Evolutionary conservation across 2,797 vertebrate genomes (phyloP), one percentile per base, ranked within the genome.

Genomic region (Sebastes hubbsi): DNA sequence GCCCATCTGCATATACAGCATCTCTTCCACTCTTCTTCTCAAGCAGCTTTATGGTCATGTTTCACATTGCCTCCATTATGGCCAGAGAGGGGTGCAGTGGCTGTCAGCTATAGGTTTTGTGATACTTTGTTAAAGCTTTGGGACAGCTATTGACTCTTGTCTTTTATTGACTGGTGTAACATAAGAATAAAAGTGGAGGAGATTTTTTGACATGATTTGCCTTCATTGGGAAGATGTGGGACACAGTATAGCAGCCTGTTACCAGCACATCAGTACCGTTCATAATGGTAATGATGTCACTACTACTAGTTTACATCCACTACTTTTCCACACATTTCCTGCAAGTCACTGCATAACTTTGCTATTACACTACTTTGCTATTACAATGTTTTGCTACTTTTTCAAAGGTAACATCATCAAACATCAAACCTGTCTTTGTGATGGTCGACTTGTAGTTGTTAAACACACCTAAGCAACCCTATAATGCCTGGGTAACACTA

Each of bases 1-100:
- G 79, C 36, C 38, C 36, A 54, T 76, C 24, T 16, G 6, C 24
- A 60, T 38, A 6, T 36, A 66, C 73, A 60, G 36, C 61, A 73
- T 75, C 66, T 74, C 30, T 61, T 59, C 60, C 32, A 30, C 72
- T 72, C 4, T 67, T 71, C 36, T 63, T 61, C 3, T 77, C 11
- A 18, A 52, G 69, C 60, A 60, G 18, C 64, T 63, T 68, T 29
- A 30, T 64, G 27, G 22, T 59, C 8, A n/a, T 74, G 61, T 75
- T 62, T 81, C 49, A 67, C 52, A 42, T 72, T 20, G 8, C n/a
- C 62, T 69, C 20, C 4, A 38, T 60, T 49, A 24, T 38, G 32
- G 25, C 58, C 74, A 73, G 55, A 86, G 54, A n/a, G 36, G 29
- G 30, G 20, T 22, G 63, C 64, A 34, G 14, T 63, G 30, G 46